A percentile compares a stretch with the other conserved stretches of the same genome.
Evolutionary conservation across 1,140 invertebrate genomes (phyloP).

Genomic region (Bicyclus anynana): DNA sequence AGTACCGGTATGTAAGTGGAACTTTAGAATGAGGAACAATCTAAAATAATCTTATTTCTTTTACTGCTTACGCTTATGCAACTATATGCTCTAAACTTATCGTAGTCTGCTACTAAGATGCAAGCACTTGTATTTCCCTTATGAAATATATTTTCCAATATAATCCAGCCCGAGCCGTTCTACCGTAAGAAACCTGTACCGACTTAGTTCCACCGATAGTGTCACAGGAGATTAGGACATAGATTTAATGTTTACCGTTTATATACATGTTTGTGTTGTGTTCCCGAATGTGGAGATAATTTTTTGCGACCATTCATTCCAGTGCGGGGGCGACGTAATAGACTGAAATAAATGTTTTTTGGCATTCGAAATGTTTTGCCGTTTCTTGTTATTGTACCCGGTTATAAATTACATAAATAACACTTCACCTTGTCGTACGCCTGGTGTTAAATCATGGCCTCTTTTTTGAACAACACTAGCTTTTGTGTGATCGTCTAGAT

Average conservation of each 20-base stretch:
- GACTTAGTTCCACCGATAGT: constrained; percentile 5
- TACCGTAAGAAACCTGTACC: not conserved
- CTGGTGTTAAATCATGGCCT: too few relatives aligned
- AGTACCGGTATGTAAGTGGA: too few relatives aligned
- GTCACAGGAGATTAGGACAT: constrained; percentile 12
- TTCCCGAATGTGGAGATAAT: constrained; percentile 6
- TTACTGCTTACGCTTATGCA: too few relatives aligned
- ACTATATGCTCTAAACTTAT: too few relatives aligned
- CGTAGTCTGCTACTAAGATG: too few relatives aligned
- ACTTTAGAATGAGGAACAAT: too few relatives aligned
- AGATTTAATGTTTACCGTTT: constrained; percentile 12
- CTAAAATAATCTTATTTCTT: too few relatives aligned
- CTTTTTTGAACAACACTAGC: too few relatives aligned
- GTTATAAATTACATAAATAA: not conserved
- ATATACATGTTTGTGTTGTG: constrained; percentile 6
- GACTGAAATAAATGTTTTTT: not conserved
- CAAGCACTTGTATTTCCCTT: too few relatives aligned
- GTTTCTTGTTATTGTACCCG: not conserved
- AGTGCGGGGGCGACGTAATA: not conserved
- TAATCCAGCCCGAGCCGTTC: not conserved
- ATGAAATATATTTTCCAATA: not conserved
- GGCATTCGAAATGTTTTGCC: not conserved
- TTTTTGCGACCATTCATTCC: constrained; percentile 10
- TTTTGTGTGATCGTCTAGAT: too few relatives aligned
- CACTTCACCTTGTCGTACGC: too few relatives aligned